A percentile compares a stretch with the other conserved stretches of the same genome.
These are phyloP conservation scores for Phortica okadai DNA, from an alignment of 2,888 invertebrate genomes.

Conservation along the genomic window DNA sequence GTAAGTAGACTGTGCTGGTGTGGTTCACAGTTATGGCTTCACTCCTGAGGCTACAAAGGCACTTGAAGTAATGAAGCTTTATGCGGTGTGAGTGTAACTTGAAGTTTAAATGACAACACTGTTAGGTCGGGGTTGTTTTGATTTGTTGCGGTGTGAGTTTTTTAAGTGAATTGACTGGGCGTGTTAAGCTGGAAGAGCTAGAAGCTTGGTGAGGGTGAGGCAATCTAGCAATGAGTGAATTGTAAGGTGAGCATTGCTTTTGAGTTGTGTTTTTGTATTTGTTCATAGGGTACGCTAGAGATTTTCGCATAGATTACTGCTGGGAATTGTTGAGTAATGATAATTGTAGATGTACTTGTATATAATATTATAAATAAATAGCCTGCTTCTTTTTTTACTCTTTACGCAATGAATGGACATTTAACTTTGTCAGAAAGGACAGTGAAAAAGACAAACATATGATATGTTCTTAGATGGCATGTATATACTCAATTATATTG, in stretches of 20 bases:
- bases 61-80: conserved; percentile 16
- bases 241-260: not conserved
- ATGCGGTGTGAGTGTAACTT: not conserved
- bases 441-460: no score
- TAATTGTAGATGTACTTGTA: not conserved
- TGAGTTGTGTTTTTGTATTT: conserved; percentile 40
- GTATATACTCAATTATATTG: no score
- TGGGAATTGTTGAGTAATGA: not conserved
- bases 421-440: no score
- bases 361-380: no score
- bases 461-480: no score
- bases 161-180: not conserved
- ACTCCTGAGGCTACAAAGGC: not conserved
- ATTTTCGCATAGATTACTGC: not conserved
- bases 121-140: not conserved
- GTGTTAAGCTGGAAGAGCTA: not conserved
- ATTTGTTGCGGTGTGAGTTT: not conserved
- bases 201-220: not conserved
- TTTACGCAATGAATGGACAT: no score
- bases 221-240: not conserved
- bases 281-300: not conserved
- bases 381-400: no score
- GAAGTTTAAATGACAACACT: not conserved
- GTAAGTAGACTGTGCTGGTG: not conserved
- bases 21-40: not conserved